Percentiles rank a stretch among this genome's conserved stretches.
phyloP scores from a whole-genome alignment of 92 coral and sea anemone species.

The Muricea muricata region DNA sequence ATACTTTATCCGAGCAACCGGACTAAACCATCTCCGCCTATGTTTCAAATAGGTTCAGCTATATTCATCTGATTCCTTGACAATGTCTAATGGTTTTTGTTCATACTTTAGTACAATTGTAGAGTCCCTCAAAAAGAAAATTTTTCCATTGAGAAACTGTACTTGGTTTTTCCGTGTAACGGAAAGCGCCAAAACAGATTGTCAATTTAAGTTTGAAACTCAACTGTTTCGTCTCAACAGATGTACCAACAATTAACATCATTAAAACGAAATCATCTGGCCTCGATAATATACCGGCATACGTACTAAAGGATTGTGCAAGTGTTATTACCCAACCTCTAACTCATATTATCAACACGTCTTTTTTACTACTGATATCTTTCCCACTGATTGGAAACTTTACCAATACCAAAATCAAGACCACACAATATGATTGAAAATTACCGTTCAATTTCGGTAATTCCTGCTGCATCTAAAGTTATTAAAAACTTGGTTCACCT shows the following conservation, averaged over 20 bases:
- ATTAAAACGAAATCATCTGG: conserved; percentile 20
- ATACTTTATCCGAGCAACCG: conserved; percentile 22
- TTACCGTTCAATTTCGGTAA: conserved; percentile 20
- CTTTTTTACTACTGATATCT: conserved; percentile 1
- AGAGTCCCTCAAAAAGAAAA: conserved; percentile 6
- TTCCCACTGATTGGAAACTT: conserved; percentile 36
- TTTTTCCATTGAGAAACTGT: conserved; percentile 14
- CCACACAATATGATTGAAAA: conserved; percentile 10
- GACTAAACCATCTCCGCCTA: conserved; percentile 12
- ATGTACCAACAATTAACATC: conserved; percentile 10
- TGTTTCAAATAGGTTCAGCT: conserved; percentile 21
- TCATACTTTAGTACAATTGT: conserved; percentile 29
- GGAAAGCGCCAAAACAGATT: conserved; percentile 23
- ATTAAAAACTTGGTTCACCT: conserved; percentile 12
- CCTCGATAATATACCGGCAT: conserved; percentile 22
- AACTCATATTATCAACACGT: conserved; percentile 19
- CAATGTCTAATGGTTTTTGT: conserved; percentile 15
- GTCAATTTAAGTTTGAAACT: conserved; percentile 20
- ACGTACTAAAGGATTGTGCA: conserved; percentile 28
- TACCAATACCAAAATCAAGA: conserved; percentile 24
- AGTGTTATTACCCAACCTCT: conserved; percentile 14
- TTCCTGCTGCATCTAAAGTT: conserved; percentile 25
- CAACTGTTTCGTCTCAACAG: neutral
- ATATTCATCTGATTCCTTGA: conserved; percentile 16
- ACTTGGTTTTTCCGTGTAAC: neutral